Base-by-base conservation (phyloP, 23 tunicate genomes). In the Diplosoma virens region DNA sequence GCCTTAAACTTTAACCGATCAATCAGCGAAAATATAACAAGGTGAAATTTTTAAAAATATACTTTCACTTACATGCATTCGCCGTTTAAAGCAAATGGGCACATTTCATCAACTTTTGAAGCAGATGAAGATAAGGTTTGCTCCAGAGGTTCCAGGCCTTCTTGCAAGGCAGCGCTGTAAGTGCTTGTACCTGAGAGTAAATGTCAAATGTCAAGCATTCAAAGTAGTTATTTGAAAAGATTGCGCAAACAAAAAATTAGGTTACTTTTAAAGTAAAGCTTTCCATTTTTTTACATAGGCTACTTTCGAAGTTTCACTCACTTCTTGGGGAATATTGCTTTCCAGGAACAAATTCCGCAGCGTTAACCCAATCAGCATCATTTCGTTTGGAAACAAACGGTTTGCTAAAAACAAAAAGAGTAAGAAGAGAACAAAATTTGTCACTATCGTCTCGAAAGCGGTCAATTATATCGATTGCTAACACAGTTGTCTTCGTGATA, bases 281-380 rank as follows among this genome's bases (percentile, higher is more conserved):
- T n/a, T n/a, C n/a, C n/a, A n/a, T n/a, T n/a, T n/a, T n/a, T n/a
- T n/a, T n/a, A n/a, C n/a, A n/a, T n/a, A n/a, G n/a, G n/a, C 52
- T 14, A 14, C 16, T 46, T 46, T 46, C 16, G 16, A 14, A 46
- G 14, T 46, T 46, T 11, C 52, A 70, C 73, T 63, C 79, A 90
- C 97, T 67, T 84, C 97, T 79, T 25, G 97, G 90, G 3, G 86
- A 32, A 74, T 90, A 90, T 31, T 73, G 58, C 36, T 74, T 65
- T 64, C 97, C 97, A 9, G 97, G 97, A 31, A 90, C 67, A 55
- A 90, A 90, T 33, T 90, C 97, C 16, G 58, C 87, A 17, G 97
- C 97, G 24, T 84, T 79, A 1, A 52, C 90, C 97, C 97, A 90
- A 58, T 75, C 88, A 0, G 46, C 84, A 36, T 87, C 87, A 33